Conservation (phyloP, 2,888 invertebrate species). For the Hemaris fuciformis region DNA sequence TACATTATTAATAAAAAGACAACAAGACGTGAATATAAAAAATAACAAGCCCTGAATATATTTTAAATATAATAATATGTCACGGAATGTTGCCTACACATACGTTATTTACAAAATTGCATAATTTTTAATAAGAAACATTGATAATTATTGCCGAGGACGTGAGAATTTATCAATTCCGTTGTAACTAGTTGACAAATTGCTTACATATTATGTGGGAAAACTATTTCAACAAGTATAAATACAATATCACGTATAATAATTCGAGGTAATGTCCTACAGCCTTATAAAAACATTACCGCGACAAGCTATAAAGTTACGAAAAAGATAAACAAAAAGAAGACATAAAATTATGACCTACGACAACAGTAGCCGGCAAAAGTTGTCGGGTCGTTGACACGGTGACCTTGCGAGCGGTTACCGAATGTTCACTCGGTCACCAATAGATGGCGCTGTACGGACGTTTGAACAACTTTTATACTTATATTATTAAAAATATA, state of each 20-base stretch:
- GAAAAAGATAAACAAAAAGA: constrained; percentile 81
- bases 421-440: constrained; percentile 45
- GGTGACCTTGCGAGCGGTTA: constrained; percentile 71
- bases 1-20: too few relatives aligned
- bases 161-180: neutral
- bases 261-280: constrained; percentile 26
- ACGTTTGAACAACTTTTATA: neutral
- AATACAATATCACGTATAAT: constrained; percentile 17
- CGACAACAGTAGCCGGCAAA: constrained; percentile 81
- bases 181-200: neutral
- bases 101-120: neutral
- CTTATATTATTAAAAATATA: neutral
- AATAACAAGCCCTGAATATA: too few relatives aligned
- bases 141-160: neutral
- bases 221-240: neutral
- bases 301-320: constrained; percentile 74
- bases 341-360: constrained; percentile 82
- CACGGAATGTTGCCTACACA: neutral
- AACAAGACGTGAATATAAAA: too few relatives aligned
- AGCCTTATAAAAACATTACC: constrained; percentile 57
- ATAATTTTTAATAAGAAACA: neutral
- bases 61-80: too few relatives aligned
- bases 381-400: constrained; percentile 79
- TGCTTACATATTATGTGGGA: neutral
- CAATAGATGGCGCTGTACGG: constrained; percentile 59